phyloP scores from a whole-genome alignment of 2,888 invertebrate genomes.

The Pachliopta kotzebuea region DNA sequence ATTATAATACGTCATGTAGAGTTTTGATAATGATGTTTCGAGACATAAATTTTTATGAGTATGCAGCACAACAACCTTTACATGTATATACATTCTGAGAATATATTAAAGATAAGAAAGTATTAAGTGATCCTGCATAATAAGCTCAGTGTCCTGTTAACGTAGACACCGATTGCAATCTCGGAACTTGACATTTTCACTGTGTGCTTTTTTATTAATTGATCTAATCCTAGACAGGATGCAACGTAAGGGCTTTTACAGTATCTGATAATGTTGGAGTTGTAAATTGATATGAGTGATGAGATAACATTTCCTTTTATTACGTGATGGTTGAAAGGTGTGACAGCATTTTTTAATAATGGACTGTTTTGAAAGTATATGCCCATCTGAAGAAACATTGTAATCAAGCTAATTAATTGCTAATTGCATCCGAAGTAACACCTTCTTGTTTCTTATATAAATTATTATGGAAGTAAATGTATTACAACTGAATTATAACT shows the following conservation, averaged over 20 bases:
- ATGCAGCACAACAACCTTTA: no score
- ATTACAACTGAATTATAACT: slow-evolving; percentile 4
- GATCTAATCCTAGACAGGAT: slow-evolving; percentile 15
- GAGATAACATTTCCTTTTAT: slow-evolving; percentile 20
- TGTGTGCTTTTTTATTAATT: slow-evolving; percentile 13
- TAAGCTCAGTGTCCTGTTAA: slow-evolving; percentile 9
- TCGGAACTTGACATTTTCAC: slow-evolving; percentile 13
- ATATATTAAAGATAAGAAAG: neutral
- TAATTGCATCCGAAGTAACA: slow-evolving; percentile 12
- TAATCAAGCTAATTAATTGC: slow-evolving; percentile 8
- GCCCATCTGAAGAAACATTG: slow-evolving; percentile 13
- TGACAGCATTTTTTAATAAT: slow-evolving; percentile 14
- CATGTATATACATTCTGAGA: no score
- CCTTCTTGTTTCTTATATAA: slow-evolving; percentile 22
- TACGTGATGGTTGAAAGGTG: slow-evolving; percentile 11
- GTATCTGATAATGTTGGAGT: slow-evolving; percentile 5
- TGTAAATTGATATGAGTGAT: slow-evolving; percentile 23
- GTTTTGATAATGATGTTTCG: no score
- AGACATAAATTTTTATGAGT: no score
- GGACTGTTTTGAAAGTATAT: slow-evolving; percentile 10
- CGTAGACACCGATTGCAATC: slow-evolving; percentile 4
- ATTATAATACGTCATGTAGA: no score
- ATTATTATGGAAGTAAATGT: neutral
- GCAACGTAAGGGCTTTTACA: slow-evolving; percentile 8
- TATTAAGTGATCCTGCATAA: slow-evolving; percentile 7